phyloP scores from a whole-genome alignment of 1,140 invertebrate species.

The Zaprionus capensis region DNA sequence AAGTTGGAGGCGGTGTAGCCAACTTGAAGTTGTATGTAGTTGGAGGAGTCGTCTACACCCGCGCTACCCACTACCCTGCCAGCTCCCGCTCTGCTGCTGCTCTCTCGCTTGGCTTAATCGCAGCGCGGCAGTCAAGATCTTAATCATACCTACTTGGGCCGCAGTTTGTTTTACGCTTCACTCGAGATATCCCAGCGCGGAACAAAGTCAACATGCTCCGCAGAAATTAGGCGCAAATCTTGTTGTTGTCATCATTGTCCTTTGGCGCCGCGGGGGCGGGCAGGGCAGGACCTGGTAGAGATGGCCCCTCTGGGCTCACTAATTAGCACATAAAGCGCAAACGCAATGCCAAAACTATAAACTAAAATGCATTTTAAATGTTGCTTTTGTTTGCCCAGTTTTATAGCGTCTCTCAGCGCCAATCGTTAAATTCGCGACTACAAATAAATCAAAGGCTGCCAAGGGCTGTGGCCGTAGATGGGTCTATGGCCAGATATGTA shows the following conservation, averaged over 20 bases:
- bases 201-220: constrained; percentile 68
- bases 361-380: constrained; percentile 76
- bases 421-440: constrained; percentile 69
- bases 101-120: constrained; percentile 57
- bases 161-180: constrained; percentile 46
- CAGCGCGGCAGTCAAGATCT: constrained; percentile 68
- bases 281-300: background rate
- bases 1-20: constrained; percentile 44
- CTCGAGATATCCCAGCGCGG: constrained; percentile 48
- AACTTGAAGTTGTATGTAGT: background rate
- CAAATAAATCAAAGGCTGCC: constrained; percentile 69
- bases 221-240: constrained; percentile 79
- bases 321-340: constrained; percentile 76
- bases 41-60: constrained; percentile 3
- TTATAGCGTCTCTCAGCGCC: constrained; percentile 64
- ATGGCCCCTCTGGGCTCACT: constrained; percentile 33
- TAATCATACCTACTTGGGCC: constrained; percentile 65
- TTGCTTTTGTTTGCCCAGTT: constrained; percentile 37
- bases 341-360: constrained; percentile 72
- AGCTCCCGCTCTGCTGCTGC: background rate
- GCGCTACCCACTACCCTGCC: background rate
- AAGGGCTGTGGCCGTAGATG: constrained; percentile 3
- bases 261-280: background rate
- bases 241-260: constrained; percentile 50
- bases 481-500: background rate